A percentile compares a stretch with the other conserved stretches of the same genome.
Conservation (phyloP, 1,140 invertebrate species). For the Trachymyrmex septentrionalis region DNA sequence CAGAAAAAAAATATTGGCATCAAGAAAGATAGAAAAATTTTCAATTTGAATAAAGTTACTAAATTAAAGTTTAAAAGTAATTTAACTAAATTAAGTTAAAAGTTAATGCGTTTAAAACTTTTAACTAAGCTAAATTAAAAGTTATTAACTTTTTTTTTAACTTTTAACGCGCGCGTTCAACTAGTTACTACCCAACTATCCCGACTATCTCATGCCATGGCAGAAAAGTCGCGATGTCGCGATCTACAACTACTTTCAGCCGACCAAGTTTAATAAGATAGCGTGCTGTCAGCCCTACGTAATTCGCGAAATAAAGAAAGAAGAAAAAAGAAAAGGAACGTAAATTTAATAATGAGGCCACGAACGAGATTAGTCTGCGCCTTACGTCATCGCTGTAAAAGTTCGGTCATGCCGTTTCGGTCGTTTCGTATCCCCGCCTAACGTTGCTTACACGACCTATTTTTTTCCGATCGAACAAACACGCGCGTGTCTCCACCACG, state of each 20-base stretch:
- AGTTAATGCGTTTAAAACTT: too few relatives aligned
- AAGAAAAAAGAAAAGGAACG: background rate
- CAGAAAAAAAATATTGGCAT: too few relatives aligned
- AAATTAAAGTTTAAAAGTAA: too few relatives aligned
- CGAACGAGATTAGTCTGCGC: conserved; percentile 63
- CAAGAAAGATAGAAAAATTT: too few relatives aligned
- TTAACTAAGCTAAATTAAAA: too few relatives aligned
- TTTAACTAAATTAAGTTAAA: too few relatives aligned
- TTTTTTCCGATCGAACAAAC: conserved; percentile 17
- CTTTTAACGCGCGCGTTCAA: too few relatives aligned
- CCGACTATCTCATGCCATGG: background rate
- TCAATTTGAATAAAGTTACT: too few relatives aligned
- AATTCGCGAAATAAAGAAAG: conserved; percentile 3
- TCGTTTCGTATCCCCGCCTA: background rate
- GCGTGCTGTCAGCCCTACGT: background rate
- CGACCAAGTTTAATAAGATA: conserved; percentile 12
- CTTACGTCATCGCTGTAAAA: conserved; percentile 59
- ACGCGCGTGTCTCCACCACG: background rate
- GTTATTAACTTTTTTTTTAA: too few relatives aligned
- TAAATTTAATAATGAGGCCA: conserved; percentile 61
- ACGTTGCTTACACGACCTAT: background rate
- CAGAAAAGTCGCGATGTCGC: background rate
- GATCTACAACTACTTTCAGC: background rate
- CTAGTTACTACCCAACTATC: too few relatives aligned
- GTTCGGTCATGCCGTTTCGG: conserved; percentile 24